phyloP scores from a whole-genome alignment of 2,797 vertebrate species.

The Tinamus major region DNA sequence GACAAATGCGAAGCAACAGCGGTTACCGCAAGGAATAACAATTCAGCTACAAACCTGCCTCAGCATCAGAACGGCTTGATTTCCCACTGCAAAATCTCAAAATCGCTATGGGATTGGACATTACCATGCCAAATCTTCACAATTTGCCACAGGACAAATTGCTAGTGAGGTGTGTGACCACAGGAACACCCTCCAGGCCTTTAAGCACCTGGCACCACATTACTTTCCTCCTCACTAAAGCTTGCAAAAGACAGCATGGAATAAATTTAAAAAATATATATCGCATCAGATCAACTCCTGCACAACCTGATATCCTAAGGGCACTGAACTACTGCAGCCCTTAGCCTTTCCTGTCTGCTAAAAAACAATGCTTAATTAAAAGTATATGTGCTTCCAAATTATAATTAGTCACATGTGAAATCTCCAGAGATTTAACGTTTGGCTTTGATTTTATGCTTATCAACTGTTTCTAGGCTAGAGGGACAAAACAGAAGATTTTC shows the following conservation, averaged over 20 bases:
- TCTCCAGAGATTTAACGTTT: neutral
- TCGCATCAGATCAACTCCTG: neutral
- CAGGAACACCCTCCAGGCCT: neutral
- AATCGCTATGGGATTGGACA: neutral
- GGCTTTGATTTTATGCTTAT: slow-evolving; percentile 43
- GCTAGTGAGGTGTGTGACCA: neutral
- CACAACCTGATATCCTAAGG: neutral
- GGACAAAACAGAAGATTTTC: slow-evolving; percentile 42
- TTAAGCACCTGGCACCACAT: neutral
- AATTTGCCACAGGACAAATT: neutral
- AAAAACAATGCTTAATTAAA: slow-evolving; percentile 52
- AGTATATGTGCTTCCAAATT: slow-evolving; percentile 31
- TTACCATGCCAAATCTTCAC: neutral
- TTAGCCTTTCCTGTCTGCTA: neutral
- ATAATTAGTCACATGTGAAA: slow-evolving; percentile 50
- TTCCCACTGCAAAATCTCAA: neutral
- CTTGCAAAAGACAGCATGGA: neutral
- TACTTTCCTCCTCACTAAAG: neutral
- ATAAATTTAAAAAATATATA: neutral
- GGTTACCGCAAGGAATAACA: slow-evolving; percentile 49
- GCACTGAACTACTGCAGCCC: neutral
- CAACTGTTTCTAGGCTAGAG: slow-evolving; percentile 19
- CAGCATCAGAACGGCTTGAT: neutral
- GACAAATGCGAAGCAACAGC: slow-evolving; percentile 48
- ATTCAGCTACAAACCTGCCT: slow-evolving; percentile 18